Base-by-base conservation (phyloP, 1,140 invertebrate species). In the Frieseomelitta varia region DNA sequence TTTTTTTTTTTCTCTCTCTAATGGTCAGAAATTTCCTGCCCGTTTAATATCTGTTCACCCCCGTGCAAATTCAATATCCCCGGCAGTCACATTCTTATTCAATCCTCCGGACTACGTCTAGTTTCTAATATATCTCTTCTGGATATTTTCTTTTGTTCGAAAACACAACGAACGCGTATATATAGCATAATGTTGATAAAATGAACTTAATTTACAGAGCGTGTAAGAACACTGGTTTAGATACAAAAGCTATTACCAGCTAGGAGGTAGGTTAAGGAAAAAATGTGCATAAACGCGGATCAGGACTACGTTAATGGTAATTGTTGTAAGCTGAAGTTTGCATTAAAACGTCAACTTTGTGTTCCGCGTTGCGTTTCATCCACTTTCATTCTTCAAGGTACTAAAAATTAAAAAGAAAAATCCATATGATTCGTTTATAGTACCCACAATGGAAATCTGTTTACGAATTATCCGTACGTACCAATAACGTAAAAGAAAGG, bases 61-160 rank as follows among this genome's bases (percentile, higher is more conserved):
- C 67, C 24, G 4, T 12, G 34, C 30, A 56, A 79, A 71, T 58
- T 24, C 27, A 47, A 79, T 71, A 56, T 56, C 53, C 19, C 53
- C 17, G 17, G 30, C 4, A 39, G 65, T 68, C 77, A 65, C 77
- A 51, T 68, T 39, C 51, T 56, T n/a, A 39, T 69, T 53, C 65
- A 6, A 69, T 58, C 34, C 39, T 24, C 71, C 53, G n/a, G 24
- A 30, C n/a, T 27, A 17, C 34, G 30, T 68, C 21, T 80, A 72
- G 39, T 34, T 73, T 61, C 34, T 80, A 80, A 80, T 73, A 72
- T 58, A 80, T 80, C 78, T 80, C 78, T 47, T 71, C 78, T 58
- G 58, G 30, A 39, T 34, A 17, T 39, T 24, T 51, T 71, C 78
- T 47, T 80, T 71, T 47, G 53, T 80, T 71, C 67, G 67, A 71